These are phyloP conservation scores for Drosophila dives DNA, from an alignment of 2,888 invertebrate species.

Conservation along the genomic window DNA sequence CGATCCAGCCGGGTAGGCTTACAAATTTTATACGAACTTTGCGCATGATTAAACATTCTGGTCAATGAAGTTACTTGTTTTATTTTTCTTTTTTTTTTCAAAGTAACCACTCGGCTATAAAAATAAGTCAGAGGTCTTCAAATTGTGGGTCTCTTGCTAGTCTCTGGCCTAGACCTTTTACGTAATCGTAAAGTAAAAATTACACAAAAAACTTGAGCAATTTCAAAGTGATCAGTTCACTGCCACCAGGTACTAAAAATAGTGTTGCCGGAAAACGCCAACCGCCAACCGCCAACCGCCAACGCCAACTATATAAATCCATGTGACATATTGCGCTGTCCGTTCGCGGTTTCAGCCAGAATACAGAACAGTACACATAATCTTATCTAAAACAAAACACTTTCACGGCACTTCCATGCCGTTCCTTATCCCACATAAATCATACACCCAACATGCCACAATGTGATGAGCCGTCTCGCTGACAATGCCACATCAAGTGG, in stretches of 20 bases:
- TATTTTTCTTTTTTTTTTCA: neutral
- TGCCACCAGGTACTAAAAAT: constrained; percentile 61
- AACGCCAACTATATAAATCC: constrained; percentile 69
- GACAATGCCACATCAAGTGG: constrained; percentile 75
- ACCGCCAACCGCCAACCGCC: constrained; percentile 32
- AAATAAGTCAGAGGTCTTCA: constrained; percentile 5
- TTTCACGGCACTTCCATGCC: constrained; percentile 56
- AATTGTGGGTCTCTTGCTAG: constrained; percentile 32
- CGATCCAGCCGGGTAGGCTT: constrained; percentile 43
- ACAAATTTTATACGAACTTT: constrained; percentile 52
- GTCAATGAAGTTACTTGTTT: constrained; percentile 42
- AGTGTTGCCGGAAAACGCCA: constrained; percentile 58
- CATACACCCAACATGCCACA: constrained; percentile 39
- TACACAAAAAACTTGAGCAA: constrained; percentile 26
- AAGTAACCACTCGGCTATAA: constrained; percentile 29
- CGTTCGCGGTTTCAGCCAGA: constrained; percentile 26
- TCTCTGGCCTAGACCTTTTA: constrained; percentile 72
- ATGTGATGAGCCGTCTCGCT: constrained; percentile 54
- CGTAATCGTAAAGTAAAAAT: constrained; percentile 37
- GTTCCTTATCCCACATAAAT: constrained; percentile 57
- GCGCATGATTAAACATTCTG: constrained; percentile 73
- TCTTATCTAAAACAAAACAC: constrained; percentile 78
- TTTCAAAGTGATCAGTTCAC: constrained; percentile 62
- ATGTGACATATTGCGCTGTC: constrained; percentile 71
- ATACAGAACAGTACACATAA: constrained; percentile 49